These are phyloP conservation scores for Sebastolobus altivelis DNA, from an alignment of 2,797 vertebrate genomes.

Conservation along the genomic window DNA sequence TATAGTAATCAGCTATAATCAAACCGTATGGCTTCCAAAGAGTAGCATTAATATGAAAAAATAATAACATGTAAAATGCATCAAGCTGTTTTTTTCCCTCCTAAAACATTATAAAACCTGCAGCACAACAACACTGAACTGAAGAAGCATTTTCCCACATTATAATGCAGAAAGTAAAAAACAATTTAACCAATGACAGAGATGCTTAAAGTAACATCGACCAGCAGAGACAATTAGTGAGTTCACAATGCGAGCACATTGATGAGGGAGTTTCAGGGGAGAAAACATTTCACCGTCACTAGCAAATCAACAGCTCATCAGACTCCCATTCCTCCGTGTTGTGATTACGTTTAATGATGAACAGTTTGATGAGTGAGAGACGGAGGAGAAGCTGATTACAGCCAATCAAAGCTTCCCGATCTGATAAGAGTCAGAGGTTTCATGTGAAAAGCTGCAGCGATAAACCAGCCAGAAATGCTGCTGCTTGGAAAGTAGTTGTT, in stretches of 20 bases:
- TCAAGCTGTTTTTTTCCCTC: neutral
- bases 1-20: neutral
- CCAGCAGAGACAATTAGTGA: neutral
- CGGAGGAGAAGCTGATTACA: conserved; percentile 6
- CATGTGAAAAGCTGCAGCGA: neutral
- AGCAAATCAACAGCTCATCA: conserved; percentile 13
- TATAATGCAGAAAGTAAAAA: neutral
- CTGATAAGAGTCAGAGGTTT: neutral
- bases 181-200: neutral
- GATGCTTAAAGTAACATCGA: neutral
- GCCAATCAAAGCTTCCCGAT: conserved; percentile 6
- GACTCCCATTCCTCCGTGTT: neutral
- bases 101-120: neutral
- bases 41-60: neutral
- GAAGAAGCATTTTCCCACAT: neutral
- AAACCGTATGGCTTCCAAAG: conserved; percentile 8
- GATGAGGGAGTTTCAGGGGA: neutral
- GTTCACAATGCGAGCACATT: neutral
- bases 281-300: neutral
- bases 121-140: neutral
- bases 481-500: neutral
- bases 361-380: neutral
- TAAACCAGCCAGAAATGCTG: neutral
- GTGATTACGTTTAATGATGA: conserved; percentile 11
- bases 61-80: neutral